These are phyloP conservation scores for Ormyrus labotus DNA, from an alignment of 2,888 invertebrate genomes.

Conservation along the genomic window DNA sequence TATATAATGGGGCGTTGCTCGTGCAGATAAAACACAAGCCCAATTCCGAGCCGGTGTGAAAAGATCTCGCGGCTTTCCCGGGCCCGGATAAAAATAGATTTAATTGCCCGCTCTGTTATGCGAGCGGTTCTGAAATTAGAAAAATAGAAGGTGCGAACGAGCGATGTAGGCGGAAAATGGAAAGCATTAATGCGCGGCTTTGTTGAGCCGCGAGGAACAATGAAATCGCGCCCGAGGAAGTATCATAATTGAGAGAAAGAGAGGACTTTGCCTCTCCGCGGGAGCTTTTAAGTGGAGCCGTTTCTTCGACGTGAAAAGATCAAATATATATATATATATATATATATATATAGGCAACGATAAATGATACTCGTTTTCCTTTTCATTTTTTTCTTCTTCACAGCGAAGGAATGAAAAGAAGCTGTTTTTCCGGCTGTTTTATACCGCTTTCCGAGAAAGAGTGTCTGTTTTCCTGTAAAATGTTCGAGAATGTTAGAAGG, in stretches of 20 bases:
- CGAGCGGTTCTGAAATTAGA: conserved; percentile 34
- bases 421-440: neutral
- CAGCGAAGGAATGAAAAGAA: no score
- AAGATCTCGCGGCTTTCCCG: conserved; percentile 34
- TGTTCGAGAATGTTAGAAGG: neutral
- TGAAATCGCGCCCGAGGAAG: no score
- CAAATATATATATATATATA: no score
- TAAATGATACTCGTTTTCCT: no score
- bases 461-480: neutral
- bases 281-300: no score
- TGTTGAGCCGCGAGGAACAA: no score
- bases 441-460: neutral
- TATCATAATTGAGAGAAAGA: neutral
- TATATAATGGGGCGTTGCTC: conserved; percentile 16
- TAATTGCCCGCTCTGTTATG: conserved; percentile 35
- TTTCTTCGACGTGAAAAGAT: no score
- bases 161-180: neutral
- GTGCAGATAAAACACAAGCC: conserved; percentile 14
- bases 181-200: neutral
- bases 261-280: neutral
- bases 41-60: conserved; percentile 38
- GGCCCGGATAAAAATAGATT: conserved; percentile 38
- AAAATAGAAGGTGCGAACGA: conserved; percentile 4
- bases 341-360: no score
- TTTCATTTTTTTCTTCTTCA: no score